Conservation (phyloP, 2,888 invertebrate genomes). For the Tupiocoris notatus region DNA sequence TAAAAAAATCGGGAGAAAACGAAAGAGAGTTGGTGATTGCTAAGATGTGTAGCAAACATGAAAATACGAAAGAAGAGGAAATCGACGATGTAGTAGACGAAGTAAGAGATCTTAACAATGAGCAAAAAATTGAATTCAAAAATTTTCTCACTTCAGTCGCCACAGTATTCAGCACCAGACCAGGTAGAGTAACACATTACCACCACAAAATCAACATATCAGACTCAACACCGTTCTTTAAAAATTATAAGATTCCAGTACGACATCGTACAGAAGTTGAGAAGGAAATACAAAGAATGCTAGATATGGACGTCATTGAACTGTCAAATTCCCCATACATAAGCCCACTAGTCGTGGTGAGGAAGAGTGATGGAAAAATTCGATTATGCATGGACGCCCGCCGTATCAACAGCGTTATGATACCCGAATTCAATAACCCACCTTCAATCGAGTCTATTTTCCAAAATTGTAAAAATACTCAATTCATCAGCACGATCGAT, state of each 20-base stretch:
- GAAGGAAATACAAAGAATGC: neutral
- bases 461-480: neutral
- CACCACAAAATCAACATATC: neutral
- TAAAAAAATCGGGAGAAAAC: too few species aligned
- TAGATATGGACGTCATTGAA: neutral
- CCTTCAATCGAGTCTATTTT: neutral
- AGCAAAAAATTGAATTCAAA: neutral
- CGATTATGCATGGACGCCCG: neutral
- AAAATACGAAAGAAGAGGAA: neutral
- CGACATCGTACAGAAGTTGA: neutral
- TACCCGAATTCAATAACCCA: neutral
- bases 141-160: neutral
- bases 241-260: neutral
- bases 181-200: neutral
- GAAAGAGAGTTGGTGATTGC: too few species aligned
- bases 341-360: neutral
- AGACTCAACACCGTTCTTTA: neutral
- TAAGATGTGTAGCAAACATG: too few species aligned
- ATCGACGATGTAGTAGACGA: neutral
- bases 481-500: neutral
- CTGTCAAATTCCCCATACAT: neutral
- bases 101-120: neutral
- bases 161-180: neutral
- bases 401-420: neutral
- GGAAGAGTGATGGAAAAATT: neutral